These are phyloP conservation scores for Mystacides longicornis DNA, from an alignment of 2,888 invertebrate species.

Conservation along the genomic window DNA sequence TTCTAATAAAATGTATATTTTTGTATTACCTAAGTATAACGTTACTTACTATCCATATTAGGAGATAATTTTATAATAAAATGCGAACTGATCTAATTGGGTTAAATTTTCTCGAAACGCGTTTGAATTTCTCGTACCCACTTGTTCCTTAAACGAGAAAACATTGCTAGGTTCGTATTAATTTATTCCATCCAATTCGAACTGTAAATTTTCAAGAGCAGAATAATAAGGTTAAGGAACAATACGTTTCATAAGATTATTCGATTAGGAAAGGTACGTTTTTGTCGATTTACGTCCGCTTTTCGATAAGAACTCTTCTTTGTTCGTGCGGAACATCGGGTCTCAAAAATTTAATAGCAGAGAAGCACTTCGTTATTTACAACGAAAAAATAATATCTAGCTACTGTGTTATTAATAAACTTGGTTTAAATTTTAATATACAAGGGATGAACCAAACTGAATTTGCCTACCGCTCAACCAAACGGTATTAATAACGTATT, in stretches of 20 bases:
- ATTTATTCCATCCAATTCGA: conserved; percentile 1
- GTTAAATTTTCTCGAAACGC: neutral
- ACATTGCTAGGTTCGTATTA: neutral
- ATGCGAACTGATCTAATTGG: neutral
- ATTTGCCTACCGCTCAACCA: too few species aligned
- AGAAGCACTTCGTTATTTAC: too few species aligned
- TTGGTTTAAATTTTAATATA: too few species aligned
- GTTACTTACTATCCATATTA: too few species aligned
- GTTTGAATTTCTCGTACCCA: neutral
- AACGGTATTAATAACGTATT: too few species aligned
- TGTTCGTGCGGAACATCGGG: neutral
- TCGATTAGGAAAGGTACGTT: neutral
- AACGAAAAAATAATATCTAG: too few species aligned
- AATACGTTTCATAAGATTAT: neutral
- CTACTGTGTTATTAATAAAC: too few species aligned
- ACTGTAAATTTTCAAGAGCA: neutral
- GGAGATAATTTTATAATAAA: too few species aligned
- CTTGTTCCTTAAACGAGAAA: neutral
- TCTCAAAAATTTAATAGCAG: too few species aligned
- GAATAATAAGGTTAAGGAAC: neutral
- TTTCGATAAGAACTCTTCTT: neutral
- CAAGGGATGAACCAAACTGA: too few species aligned
- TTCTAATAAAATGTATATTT: too few species aligned
- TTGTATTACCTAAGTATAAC: too few species aligned
- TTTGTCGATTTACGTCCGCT: neutral